Percentiles rank a stretch among this genome's conserved stretches.
Conservation (phyloP, 2,797 vertebrate species). For the Halcyon badia region DNA sequence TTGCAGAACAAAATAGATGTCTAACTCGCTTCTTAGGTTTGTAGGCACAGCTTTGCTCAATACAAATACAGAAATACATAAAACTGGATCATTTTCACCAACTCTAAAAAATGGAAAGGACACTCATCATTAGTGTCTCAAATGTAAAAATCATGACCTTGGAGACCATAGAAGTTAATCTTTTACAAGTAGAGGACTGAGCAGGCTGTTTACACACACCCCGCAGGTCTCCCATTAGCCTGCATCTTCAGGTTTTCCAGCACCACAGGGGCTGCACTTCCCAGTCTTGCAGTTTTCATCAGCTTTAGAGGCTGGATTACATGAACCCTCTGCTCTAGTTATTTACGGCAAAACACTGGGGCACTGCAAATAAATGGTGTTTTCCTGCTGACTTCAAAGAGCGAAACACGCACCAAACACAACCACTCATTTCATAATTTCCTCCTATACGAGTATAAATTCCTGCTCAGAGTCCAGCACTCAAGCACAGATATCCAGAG, state of each 20-base stretch:
- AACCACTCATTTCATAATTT: neutral
- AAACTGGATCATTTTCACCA: fast-evolving
- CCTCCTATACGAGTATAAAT: neutral
- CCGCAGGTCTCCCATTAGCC: neutral
- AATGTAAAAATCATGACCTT: neutral
- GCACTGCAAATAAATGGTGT: neutral
- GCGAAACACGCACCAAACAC: neutral
- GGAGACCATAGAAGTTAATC: fast-evolving
- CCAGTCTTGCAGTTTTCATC: neutral
- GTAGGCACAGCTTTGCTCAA: neutral
- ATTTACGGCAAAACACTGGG: neutral
- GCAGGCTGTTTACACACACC: neutral
- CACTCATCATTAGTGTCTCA: neutral
- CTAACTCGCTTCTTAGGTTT: neutral
- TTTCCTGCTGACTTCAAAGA: neutral
- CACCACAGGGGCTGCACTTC: neutral
- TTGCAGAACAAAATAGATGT: neutral
- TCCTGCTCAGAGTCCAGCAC: neutral
- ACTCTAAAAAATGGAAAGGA: neutral
- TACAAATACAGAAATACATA: neutral
- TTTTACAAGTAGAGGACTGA: neutral
- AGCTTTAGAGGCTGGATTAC: neutral
- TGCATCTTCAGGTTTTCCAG: neutral
- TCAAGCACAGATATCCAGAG: neutral
- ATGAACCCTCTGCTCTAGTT: neutral